Base-by-base conservation (phyloP, 2,797 vertebrate genomes). In the Sphaeramia orbicularis region DNA sequence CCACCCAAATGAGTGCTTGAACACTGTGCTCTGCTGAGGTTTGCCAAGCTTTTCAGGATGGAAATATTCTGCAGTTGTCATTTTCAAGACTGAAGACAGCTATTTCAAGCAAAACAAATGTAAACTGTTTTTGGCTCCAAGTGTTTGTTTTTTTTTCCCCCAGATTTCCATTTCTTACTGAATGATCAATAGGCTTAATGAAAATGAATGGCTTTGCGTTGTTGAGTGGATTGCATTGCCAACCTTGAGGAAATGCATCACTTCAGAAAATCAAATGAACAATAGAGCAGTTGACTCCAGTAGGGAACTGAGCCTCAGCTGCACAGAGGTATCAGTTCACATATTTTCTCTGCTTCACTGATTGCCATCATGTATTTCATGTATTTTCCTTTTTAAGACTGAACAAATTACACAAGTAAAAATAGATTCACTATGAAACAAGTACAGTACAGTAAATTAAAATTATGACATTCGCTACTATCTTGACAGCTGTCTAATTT, bases 161-260 rank as follows among this genome's bases (percentile, higher is more conserved):
- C 45, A 30, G 0, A 62, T 75, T 80, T 80, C 35, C 67, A 47
- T 66, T 55, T 42, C 54, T 78, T 64, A 50, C 65, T 24, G 42
- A 50, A 66, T 78, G 80, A 89, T 83, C 76, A 81, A 89, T 68
- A 68, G 49, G 71, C 55, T 66, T 84, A 89, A 86, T 83, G 65
- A 81, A 81, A 87, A 85, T 81, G 60, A 76, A 84, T 72, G 55
- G 70, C 56, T 86, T 41, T 51, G 56, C 21, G 56, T 66, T 16
- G 53, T 44, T 57, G 63, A 80, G 61, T 60, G 65, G 65, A 84
- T 76, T 77, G 68, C 42, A 49, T 32, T 51, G 65, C 12, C 51
- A 70, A 69, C 80, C 75, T 76, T 48, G 49, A 62, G 44, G 65
- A 85, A 85, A 87, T 71, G 45, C 65, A 66, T 76, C 66, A 75